These are phyloP conservation scores for Manis javanica DNA, from an alignment of 2,797 vertebrate genomes.

Conservation along the genomic window DNA sequence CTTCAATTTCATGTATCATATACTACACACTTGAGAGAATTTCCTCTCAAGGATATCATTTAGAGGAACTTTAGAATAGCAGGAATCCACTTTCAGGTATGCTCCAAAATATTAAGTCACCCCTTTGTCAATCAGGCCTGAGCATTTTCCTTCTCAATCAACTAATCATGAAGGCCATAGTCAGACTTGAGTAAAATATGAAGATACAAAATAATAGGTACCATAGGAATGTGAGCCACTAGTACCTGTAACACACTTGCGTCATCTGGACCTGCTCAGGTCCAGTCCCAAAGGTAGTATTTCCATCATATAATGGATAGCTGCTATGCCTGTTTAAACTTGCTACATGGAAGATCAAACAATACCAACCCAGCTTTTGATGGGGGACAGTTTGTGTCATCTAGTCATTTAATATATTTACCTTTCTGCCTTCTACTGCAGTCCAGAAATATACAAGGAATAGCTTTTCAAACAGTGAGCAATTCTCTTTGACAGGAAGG, in stretches of 20 bases:
- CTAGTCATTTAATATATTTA: background rate
- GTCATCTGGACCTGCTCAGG: background rate
- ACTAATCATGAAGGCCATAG: background rate
- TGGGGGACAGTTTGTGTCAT: background rate
- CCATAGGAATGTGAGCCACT: background rate
- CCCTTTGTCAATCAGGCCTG: background rate
- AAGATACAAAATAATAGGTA: background rate
- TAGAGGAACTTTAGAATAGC: background rate
- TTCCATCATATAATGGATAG: background rate
- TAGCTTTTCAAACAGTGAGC: no score
- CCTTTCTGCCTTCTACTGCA: no score
- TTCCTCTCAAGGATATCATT: background rate
- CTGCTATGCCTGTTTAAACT: background rate
- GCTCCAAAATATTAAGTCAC: background rate
- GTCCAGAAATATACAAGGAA: no score
- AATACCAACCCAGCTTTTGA: background rate
- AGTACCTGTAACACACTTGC: no score
- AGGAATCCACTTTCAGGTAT: background rate
- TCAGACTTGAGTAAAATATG: background rate
- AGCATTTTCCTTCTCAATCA: background rate
- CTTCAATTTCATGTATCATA: background rate
- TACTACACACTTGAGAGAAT: background rate
- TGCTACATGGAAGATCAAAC: background rate
- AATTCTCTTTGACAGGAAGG: no score
- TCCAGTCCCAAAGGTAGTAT: background rate